These are phyloP conservation scores for Corythoichthys intestinalis DNA, from an alignment of 2,113 vertebrate species.

Conservation along the genomic window DNA sequence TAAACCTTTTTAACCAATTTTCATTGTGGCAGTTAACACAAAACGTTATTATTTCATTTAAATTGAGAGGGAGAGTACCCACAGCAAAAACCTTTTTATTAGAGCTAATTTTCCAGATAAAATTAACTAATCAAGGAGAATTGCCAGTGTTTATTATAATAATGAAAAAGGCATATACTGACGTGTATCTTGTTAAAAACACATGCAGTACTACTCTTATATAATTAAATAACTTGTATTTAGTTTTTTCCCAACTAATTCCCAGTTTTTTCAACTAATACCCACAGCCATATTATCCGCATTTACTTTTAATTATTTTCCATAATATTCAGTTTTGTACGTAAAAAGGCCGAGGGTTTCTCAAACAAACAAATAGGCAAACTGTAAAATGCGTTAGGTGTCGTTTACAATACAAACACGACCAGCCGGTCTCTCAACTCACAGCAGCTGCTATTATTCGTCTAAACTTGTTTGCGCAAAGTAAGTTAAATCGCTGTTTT, in stretches of 20 bases:
- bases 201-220: background rate
- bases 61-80: no score
- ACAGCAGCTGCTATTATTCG: slow-evolving; percentile 3
- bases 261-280: background rate
- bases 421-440: slow-evolving; percentile 21
- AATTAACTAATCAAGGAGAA: background rate
- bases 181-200: background rate
- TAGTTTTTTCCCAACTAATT: background rate
- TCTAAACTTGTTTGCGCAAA: background rate
- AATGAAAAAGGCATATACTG: background rate
- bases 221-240: no score
- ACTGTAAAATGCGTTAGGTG: background rate
- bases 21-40: background rate
- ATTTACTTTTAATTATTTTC: background rate
- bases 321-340: fast-evolving
- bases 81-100: no score
- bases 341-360: background rate
- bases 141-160: background rate
- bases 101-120: background rate
- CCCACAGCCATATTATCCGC: background rate
- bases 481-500: background rate
- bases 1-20: background rate
- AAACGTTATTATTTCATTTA: background rate
- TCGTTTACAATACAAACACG: background rate
- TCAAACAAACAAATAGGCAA: background rate